Evolutionary conservation across 1,140 invertebrate species (phyloP), one percentile per base, ranked within the genome.

Genomic region (Drosophila aff.): DNA sequence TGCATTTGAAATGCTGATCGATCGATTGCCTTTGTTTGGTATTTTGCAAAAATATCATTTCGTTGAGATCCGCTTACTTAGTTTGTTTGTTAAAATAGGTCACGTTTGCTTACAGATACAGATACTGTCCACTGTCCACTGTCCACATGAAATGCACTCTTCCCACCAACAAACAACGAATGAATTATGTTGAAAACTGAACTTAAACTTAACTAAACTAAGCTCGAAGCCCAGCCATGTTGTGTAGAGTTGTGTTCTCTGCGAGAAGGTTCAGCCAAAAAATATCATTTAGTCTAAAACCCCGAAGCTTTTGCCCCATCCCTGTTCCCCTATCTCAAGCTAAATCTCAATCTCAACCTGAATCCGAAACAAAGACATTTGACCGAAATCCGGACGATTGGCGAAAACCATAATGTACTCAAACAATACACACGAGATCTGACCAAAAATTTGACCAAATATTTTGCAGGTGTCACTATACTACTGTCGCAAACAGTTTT

Each of bases 401-500:
- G 36, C 47, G 26, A 55, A 23, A 43, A 55, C 18, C 59, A 13
- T 36, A 36, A 5, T 11, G 23, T n/a, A 13, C 18, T 8, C 23
- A n/a, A 33, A n/a, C 44, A 36, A 31, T 36, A 58, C 36, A 78
- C 65, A 60, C 44, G 8, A 62, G 60, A 59, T 73, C 44, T 62
- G 50, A 73, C 68, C 53, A 66, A 80, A 65, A 84, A 75, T 83
- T 84, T 84, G 66, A 74, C 63, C n/a, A 75, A 81, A 67, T 90
- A 86, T 90, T 85, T 79, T 90, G 53, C 97, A 99, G 98, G 98
- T 96, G 97, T 99, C 93, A 99, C 98, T 94, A 99, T 99, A 95
- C 96, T 99, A 94, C 97, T 99, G 94, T 99, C 98, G 93, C 96
- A 99, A 95, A 99, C 98, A 95, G 98, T 99, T 94, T 99, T 99